Conservation (phyloP, 30 jellyfish, hydroid and myxozoan species). For the Hydractinia symbiolongicarpus region DNA sequence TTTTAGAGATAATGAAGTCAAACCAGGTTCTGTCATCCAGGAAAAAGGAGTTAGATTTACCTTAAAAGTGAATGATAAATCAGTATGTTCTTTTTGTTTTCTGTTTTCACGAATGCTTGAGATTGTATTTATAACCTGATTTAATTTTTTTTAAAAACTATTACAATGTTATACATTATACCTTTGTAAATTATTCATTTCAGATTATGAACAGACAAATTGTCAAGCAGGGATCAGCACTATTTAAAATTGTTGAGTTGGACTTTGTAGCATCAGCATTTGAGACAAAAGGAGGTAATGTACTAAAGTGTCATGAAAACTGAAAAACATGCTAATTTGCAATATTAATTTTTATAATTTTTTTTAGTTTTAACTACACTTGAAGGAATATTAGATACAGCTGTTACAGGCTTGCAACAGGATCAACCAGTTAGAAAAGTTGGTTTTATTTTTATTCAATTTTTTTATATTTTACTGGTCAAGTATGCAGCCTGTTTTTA, state of each 20-base stretch:
- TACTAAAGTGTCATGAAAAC: not conserved
- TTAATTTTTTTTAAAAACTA: too few relatives aligned
- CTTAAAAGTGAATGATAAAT: conserved; percentile 25
- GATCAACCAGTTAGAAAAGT: conserved; percentile 74
- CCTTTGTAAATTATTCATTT: not conserved
- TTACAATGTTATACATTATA: too few relatives aligned
- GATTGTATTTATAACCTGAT: too few relatives aligned
- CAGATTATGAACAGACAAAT: conserved; percentile 39
- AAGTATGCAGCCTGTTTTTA: too few relatives aligned
- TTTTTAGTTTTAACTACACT: conserved; percentile 63
- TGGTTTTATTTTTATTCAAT: not conserved
- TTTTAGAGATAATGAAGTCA: conserved; percentile 56
- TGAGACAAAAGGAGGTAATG: conserved; percentile 83
- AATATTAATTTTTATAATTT: not conserved
- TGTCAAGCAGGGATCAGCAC: conserved; percentile 85
- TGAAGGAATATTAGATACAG: conserved; percentile 69
- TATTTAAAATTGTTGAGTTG: conserved; percentile 70
- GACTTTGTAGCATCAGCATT: conserved; percentile 91
- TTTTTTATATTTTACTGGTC: too few relatives aligned
- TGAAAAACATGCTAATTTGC: too few relatives aligned
- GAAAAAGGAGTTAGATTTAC: conserved; percentile 57
- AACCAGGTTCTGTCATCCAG: conserved; percentile 74
- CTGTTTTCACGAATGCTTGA: too few relatives aligned
- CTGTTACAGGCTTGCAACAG: conserved; percentile 69
- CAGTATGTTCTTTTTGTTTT: conserved; percentile 41